phyloP scores from a whole-genome alignment of 2,797 vertebrate species.

The Chanos chanos region DNA sequence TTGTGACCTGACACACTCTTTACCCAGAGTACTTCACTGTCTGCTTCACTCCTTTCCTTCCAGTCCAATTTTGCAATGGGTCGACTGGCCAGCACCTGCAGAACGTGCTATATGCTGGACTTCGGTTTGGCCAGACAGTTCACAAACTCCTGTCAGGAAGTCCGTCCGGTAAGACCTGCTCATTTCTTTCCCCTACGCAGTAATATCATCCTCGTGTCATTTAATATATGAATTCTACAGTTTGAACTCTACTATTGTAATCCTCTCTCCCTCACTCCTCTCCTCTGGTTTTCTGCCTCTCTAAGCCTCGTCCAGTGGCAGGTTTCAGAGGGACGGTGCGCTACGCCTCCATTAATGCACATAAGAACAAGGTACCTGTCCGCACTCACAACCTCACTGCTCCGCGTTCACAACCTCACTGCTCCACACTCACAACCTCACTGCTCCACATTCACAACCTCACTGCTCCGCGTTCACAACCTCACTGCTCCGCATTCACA shows the following conservation, averaged over 20 bases:
- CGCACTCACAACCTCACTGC: no score
- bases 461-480: no score
- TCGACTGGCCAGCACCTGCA: slow-evolving; percentile 86
- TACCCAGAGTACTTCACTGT: no score
- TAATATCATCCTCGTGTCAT: not conserved
- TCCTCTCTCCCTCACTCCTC: not conserved
- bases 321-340: slow-evolving; percentile 97
- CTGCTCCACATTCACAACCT: no score
- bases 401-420: no score
- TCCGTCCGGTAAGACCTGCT: slow-evolving; percentile 75
- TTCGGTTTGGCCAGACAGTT: slow-evolving; percentile 96
- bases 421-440: no score
- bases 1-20: no score
- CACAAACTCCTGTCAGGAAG: slow-evolving; percentile 93
- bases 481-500: no score
- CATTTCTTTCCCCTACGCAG: not conserved
- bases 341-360: slow-evolving; percentile 95
- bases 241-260: not conserved
- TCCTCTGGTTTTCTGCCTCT: not conserved
- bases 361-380: slow-evolving; percentile 90
- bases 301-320: slow-evolving; percentile 89
- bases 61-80: slow-evolving; percentile 96
- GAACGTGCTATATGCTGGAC: slow-evolving; percentile 97
- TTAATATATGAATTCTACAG: slow-evolving; percentile 51
- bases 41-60: no score